Base-by-base conservation (phyloP, 2,888 invertebrate species). In the Hecatera dysodea region DNA sequence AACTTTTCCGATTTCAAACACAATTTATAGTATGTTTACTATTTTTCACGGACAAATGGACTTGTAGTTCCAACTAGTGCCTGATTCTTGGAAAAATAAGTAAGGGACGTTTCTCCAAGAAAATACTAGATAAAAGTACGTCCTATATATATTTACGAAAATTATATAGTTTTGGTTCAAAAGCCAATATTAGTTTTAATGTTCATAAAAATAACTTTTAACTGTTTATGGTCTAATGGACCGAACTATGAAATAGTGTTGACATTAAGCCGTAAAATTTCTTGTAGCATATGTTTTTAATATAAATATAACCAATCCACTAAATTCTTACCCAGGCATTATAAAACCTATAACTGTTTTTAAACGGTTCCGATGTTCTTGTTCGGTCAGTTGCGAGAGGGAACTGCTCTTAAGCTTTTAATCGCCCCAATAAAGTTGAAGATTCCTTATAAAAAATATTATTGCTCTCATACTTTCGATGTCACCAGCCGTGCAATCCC, bases 351-450 rank as follows among this genome's bases (percentile, higher is more conserved):
- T 78, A 63, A 72, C 67, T 80, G 63, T 70, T 80, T 68, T 70
- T 78, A 76, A 80, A 80, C 71, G 67, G 50, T 22, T 22, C 27
- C 57, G 69, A 83, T 75, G 78, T 72, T 83, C 70, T 56, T 59
- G 72, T 77, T 77, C 81, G 65, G 70, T 69, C 73, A 78, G 72
- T 53, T 67, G 59, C 9, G 19, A 64, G 55, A 56, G 9, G 39
- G 56, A 74, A 73, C 56, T 64, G 53, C 82, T 82, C 72, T 77
- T 86, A 87, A 87, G 87, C 90, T 89, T 90, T 91, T 90, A 90
- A 91, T 91, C 89, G 88, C 78, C 82, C 86, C 87, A 89, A 90
- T 90, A 89, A 90, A 89, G 75, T 88, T 87, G 81, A 85, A 86
- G 89, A 88, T 87, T 67, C 69, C 70, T 75, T 86, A 86, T 89